phyloP scores from a whole-genome alignment of 23 tunicate genomes.

The Phallusia fumigata region DNA sequence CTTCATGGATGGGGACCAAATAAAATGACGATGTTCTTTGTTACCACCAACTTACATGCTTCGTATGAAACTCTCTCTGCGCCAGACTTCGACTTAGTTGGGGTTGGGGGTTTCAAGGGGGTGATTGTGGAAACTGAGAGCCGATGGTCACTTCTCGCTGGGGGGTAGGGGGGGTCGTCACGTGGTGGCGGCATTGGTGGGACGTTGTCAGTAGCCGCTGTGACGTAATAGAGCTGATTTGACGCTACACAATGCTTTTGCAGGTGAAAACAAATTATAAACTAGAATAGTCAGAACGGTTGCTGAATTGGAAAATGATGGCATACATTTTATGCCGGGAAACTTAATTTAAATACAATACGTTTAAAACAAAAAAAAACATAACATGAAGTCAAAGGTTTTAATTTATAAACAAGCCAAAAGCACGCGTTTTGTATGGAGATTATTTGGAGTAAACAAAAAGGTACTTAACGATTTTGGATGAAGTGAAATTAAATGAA shows the following conservation, averaged over 20 bases:
- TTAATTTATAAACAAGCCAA: neutral
- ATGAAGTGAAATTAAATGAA: too few species aligned
- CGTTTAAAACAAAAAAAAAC: neutral
- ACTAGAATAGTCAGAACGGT: too few species aligned
- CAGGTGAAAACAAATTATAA: too few species aligned
- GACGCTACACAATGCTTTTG: too few species aligned
- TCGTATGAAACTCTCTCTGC: slow-evolving; percentile 57
- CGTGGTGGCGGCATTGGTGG: slow-evolving; percentile 11
- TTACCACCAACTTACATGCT: slow-evolving; percentile 24
- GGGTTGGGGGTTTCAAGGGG: neutral
- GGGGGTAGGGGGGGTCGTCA: neutral
- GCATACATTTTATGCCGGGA: too few species aligned
- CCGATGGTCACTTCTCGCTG: neutral
- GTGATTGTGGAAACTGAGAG: neutral
- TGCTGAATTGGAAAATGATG: too few species aligned
- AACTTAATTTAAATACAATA: neutral
- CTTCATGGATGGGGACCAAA: too few species aligned
- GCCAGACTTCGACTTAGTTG: slow-evolving; percentile 15
- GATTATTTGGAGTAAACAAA: too few species aligned
- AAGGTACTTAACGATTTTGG: too few species aligned
- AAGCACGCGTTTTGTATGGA: neutral
- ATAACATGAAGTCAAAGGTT: neutral
- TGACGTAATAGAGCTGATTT: neutral
- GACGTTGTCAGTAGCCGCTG: neutral
- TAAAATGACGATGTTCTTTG: too few species aligned